Percentiles rank a stretch among this genome's conserved stretches.
phyloP scores from a whole-genome alignment of 1,140 invertebrate genomes.

The Glomeris maerens region DNA sequence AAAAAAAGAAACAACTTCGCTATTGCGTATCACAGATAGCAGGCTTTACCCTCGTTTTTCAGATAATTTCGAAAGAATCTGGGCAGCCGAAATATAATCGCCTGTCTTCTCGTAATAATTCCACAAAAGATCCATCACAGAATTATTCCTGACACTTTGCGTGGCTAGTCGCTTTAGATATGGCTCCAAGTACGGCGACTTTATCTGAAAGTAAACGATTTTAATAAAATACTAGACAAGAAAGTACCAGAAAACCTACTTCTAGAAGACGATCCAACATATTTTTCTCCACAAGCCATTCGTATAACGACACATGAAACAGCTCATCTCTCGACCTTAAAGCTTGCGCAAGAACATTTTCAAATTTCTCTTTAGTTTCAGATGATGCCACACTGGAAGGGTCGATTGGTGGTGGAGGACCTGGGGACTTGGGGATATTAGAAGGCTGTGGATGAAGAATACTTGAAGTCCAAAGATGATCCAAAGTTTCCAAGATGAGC shows the following conservation, averaged over 20 bases:
- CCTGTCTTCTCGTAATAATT: slow-evolving; percentile 86
- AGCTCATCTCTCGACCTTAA: slow-evolving; percentile 58
- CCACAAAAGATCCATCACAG: slow-evolving; percentile 78
- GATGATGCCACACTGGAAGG: slow-evolving; percentile 26
- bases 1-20: slow-evolving; percentile 9
- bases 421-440: slow-evolving; percentile 32
- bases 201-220: slow-evolving; percentile 26
- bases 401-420: slow-evolving; percentile 29
- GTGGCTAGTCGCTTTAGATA: slow-evolving; percentile 48
- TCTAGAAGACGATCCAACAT: slow-evolving; percentile 60
- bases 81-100: slow-evolving; percentile 83
- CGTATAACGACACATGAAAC: slow-evolving; percentile 77
- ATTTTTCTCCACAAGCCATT: slow-evolving; percentile 76
- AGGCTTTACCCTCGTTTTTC: slow-evolving; percentile 56
- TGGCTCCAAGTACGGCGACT: slow-evolving; percentile 61
- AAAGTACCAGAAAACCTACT: slow-evolving; percentile 32
- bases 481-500: slow-evolving; percentile 62
- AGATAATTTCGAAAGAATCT: slow-evolving; percentile 73
- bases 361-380: slow-evolving; percentile 25
- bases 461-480: slow-evolving; percentile 58
- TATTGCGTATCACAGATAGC: background rate
- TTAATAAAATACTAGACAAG: slow-evolving; percentile 9
- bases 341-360: slow-evolving; percentile 34
- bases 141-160: slow-evolving; percentile 25
- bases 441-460: slow-evolving; percentile 30